phyloP scores from a whole-genome alignment of 2,113 vertebrate species.

The Channa maculata region DNA sequence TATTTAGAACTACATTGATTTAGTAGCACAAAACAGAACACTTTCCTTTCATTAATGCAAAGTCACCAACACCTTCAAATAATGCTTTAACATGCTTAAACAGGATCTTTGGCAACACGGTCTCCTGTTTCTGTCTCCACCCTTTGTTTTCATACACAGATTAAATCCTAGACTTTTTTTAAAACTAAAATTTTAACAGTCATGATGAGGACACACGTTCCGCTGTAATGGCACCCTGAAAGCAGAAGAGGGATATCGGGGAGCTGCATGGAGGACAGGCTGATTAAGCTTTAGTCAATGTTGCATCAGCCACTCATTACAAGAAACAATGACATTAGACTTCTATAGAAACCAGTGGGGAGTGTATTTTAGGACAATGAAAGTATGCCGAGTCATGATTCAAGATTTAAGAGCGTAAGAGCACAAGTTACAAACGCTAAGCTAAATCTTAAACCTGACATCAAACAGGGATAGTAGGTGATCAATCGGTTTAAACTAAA shows the following conservation, averaged over 20 bases:
- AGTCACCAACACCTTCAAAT: background rate
- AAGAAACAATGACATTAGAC: background rate
- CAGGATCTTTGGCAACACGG: background rate
- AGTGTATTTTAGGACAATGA: too few relatives aligned
- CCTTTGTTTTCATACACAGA: too few relatives aligned
- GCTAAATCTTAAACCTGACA: too few relatives aligned
- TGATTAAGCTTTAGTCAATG: background rate
- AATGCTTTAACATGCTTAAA: background rate
- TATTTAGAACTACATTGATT: background rate
- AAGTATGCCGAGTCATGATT: too few relatives aligned
- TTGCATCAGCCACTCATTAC: slow-evolving; percentile 32
- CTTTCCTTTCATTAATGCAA: background rate
- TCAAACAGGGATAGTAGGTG: too few relatives aligned
- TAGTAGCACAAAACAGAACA: background rate
- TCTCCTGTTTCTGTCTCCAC: background rate
- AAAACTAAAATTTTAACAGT: background rate
- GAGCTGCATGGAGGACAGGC: rapidly evolving
- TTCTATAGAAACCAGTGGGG: too few relatives aligned
- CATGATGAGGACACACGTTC: background rate
- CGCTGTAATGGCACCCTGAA: background rate
- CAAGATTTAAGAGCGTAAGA: too few relatives aligned
- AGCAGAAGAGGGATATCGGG: background rate
- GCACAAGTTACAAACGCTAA: too few relatives aligned
- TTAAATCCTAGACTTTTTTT: too few relatives aligned
- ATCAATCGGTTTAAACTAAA: too few relatives aligned